phyloP scores from a whole-genome alignment of 2,113 vertebrate genomes.

The Recurvirostra avosetta region DNA sequence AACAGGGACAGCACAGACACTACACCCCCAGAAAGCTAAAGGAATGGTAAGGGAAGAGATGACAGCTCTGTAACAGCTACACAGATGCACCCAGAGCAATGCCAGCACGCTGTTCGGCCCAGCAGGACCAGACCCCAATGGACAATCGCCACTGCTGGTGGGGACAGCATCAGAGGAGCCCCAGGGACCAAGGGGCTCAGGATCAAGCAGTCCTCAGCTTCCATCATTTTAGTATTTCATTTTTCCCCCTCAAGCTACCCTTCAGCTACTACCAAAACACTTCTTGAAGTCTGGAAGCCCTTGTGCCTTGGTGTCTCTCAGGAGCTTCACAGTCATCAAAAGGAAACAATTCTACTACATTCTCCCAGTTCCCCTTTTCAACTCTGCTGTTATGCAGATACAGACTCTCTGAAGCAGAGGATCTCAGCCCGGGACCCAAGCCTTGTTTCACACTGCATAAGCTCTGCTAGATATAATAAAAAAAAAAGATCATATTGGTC shows the following conservation, averaged over 20 bases:
- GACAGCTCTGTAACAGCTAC: neutral
- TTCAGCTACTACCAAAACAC: neutral
- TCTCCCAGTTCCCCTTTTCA: neutral
- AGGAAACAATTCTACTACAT: neutral
- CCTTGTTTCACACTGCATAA: neutral
- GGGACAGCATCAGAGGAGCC: neutral
- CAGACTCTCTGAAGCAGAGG: neutral
- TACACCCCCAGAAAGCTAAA: neutral
- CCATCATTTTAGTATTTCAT: neutral
- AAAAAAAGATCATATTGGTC: neutral
- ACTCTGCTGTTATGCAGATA: rapidly evolving
- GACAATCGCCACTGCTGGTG: neutral
- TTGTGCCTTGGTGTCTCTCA: neutral
- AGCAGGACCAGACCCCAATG: neutral
- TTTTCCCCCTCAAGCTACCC: neutral
- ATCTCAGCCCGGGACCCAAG: neutral
- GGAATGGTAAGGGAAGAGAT: neutral
- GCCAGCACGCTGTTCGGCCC: neutral
- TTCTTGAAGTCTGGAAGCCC: neutral
- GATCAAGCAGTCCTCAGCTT: neutral
- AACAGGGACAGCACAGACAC: neutral
- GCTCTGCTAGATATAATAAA: neutral
- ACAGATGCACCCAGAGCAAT: rapidly evolving
- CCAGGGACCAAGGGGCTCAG: neutral
- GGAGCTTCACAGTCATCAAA: neutral